These are phyloP conservation scores for Chloropsis hardwickii DNA, from an alignment of 2,113 vertebrate genomes.

Conservation along the genomic window DNA sequence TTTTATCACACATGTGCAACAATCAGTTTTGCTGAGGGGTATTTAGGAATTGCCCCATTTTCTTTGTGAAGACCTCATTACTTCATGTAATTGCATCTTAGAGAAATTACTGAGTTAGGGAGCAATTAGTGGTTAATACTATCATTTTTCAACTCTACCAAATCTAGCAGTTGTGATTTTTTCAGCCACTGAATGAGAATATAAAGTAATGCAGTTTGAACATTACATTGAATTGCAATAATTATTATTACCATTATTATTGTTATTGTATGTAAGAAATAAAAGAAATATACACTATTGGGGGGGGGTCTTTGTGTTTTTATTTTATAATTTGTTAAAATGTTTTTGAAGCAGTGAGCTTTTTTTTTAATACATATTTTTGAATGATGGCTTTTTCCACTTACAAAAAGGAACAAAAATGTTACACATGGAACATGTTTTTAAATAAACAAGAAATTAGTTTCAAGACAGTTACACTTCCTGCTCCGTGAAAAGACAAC, in stretches of 20 bases:
- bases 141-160: neutral
- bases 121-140: neutral
- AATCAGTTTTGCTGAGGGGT: neutral
- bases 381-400: neutral
- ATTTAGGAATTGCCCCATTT: neutral
- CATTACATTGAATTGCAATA: neutral
- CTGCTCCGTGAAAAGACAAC: neutral
- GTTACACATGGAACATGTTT: neutral
- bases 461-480: neutral
- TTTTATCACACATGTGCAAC: neutral
- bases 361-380: neutral
- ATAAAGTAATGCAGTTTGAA: neutral
- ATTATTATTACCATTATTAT: neutral
- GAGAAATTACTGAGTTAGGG: neutral
- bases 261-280: neutral
- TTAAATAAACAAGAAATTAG: neutral
- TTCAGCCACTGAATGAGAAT: neutral
- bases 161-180: neutral
- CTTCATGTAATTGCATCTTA: neutral
- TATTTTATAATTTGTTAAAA: neutral
- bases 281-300: neutral
- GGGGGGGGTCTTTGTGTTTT: rapidly evolving
- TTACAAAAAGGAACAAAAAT: neutral
- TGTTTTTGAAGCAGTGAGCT: neutral
- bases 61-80: neutral